Evolutionary conservation across 2,888 invertebrate genomes (phyloP).

Genomic region (Hedya salicella): DNA sequence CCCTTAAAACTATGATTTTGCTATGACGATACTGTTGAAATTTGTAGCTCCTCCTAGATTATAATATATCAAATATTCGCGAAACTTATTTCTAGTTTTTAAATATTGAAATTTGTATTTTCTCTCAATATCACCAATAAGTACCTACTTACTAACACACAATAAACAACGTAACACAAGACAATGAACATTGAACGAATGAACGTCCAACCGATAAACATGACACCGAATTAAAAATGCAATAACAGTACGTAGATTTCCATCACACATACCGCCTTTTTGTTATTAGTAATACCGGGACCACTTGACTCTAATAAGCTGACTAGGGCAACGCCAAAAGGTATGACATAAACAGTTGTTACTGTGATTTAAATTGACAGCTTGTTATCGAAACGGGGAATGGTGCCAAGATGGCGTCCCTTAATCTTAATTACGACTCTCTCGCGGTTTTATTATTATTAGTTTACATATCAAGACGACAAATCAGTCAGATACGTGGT

Average conservation of each 20-base stretch:
- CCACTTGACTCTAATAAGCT: conserved; percentile 42
- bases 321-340: conserved; percentile 37
- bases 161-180: conserved; percentile 11
- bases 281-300: not conserved
- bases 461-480: conserved; percentile 31
- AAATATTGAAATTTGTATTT: not conserved
- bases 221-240: not conserved
- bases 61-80: no score
- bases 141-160: not conserved
- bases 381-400: conserved; percentile 39
- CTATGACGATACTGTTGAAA: no score
- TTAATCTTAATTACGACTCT: conserved; percentile 35
- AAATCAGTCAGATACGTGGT: conserved; percentile 25
- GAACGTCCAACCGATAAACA: not conserved
- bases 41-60: no score
- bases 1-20: no score
- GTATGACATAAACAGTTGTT: conserved; percentile 39
- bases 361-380: conserved; percentile 43
- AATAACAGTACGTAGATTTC: conserved; percentile 2
- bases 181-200: conserved; percentile 14
- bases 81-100: no score
- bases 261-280: conserved; percentile 16
- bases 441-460: conserved; percentile 24
- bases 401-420: conserved; percentile 28
- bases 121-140: not conserved